Conservation (phyloP, 2,888 invertebrate species). For the Scaptomyza parva region DNA sequence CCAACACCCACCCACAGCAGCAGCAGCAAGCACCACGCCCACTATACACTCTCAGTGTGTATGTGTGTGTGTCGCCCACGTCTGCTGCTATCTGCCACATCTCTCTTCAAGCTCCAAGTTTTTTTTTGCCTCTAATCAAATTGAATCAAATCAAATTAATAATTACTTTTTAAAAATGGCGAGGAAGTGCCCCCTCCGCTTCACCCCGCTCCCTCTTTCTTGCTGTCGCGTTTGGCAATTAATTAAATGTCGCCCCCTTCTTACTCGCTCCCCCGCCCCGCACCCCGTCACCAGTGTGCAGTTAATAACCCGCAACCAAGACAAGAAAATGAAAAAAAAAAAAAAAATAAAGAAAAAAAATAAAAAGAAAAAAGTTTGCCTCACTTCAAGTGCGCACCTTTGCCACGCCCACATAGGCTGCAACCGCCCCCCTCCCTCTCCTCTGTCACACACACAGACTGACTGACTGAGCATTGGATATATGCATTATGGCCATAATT, state of each 20-base stretch:
- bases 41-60: slow-evolving; percentile 4
- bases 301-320: slow-evolving; percentile 49
- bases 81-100: too few species aligned
- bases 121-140: too few species aligned
- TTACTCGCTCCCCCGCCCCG: background rate
- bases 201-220: background rate
- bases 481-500: slow-evolving; percentile 78
- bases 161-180: slow-evolving; percentile 76
- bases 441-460: background rate
- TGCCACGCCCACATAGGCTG: slow-evolving; percentile 58
- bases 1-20: slow-evolving; percentile 61
- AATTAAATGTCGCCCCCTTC: slow-evolving; percentile 52
- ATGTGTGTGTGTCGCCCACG: slow-evolving; percentile 40
- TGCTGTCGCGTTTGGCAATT: slow-evolving; percentile 47
- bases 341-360: slow-evolving; percentile 29
- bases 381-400: slow-evolving; percentile 31
- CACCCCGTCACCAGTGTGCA: slow-evolving; percentile 34
- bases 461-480: slow-evolving; percentile 53
- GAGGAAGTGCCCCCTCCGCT: slow-evolving; percentile 45
- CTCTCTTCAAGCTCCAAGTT: too few species aligned
- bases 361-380: slow-evolving; percentile 35
- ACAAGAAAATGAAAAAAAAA: slow-evolving; percentile 31
- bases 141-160: slow-evolving; percentile 81
- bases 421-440: slow-evolving; percentile 38
- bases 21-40: slow-evolving; percentile 27